phyloP scores from a whole-genome alignment of 1,140 invertebrate species.

The Ostrea edulis region DNA sequence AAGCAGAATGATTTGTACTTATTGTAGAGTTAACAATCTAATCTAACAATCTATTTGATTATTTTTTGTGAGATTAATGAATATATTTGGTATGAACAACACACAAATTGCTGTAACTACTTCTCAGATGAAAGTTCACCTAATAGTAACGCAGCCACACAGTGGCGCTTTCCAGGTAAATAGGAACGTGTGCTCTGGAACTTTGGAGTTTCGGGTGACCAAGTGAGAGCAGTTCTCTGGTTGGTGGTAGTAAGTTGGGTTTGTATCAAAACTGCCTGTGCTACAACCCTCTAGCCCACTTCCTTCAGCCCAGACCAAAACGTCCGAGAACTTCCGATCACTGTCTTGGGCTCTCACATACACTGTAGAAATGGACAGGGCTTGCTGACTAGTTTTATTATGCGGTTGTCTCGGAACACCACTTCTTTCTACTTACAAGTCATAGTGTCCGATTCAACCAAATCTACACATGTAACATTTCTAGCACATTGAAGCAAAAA shows the following conservation, averaged over 20 bases:
- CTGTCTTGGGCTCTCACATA: conserved; percentile 49
- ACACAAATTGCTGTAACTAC: too few relatives aligned
- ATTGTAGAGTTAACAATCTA: too few relatives aligned
- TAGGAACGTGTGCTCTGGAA: conserved; percentile 43
- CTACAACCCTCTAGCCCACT: conserved; percentile 41
- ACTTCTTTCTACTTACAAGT: background rate
- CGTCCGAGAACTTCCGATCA: conserved; percentile 56
- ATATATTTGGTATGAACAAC: too few relatives aligned
- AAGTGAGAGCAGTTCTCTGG: conserved; percentile 58
- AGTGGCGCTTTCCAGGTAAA: conserved; percentile 60
- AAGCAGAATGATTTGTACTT: too few relatives aligned
- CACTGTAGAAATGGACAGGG: conserved; percentile 47
- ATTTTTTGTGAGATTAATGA: too few relatives aligned
- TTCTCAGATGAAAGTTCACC: conserved; percentile 47
- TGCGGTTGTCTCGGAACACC: background rate
- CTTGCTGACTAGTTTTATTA: conserved; percentile 36
- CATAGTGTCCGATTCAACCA: conserved; percentile 4
- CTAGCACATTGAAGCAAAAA: background rate
- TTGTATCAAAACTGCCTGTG: conserved; percentile 46
- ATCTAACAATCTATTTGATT: too few relatives aligned
- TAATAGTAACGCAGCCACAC: conserved; percentile 62
- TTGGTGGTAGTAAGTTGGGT: conserved; percentile 41
- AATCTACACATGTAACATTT: background rate
- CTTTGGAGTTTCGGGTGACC: conserved; percentile 57
- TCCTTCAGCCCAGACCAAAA: conserved; percentile 43